These are phyloP conservation scores for Lanius collurio DNA, from an alignment of 2,113 vertebrate genomes.

Conservation along the genomic window DNA sequence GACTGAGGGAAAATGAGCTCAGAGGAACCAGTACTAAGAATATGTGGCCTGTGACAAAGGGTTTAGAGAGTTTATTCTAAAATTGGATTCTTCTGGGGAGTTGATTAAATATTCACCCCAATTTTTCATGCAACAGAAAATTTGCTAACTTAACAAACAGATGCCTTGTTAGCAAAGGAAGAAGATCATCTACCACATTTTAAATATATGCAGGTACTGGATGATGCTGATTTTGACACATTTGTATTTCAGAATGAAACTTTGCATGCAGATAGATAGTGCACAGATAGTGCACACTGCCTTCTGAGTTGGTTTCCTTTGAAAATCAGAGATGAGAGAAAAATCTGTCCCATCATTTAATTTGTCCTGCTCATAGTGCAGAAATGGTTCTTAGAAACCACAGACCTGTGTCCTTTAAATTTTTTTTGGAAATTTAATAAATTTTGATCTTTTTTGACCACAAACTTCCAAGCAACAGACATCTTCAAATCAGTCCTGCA, in stretches of 20 bases:
- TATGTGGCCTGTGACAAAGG: not conserved
- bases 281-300: not conserved
- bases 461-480: not conserved
- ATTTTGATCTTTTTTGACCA: not conserved
- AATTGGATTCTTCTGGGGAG: not conserved
- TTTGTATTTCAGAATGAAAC: not conserved
- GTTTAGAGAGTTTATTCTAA: not conserved
- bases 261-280: not conserved
- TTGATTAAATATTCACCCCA: not conserved
- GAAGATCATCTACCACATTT: not conserved
- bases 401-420: not conserved
- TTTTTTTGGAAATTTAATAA: not conserved
- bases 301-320: not conserved
- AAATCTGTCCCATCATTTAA: not conserved
- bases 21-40: not conserved
- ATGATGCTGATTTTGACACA: not conserved
- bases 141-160: not conserved
- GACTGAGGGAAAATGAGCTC: not conserved
- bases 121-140: not conserved
- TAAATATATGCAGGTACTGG: not conserved
- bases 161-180: not conserved
- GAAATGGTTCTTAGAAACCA: not conserved
- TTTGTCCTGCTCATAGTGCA: not conserved
- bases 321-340: not conserved
- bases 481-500: not conserved